A percentile compares a stretch with the other conserved stretches of the same genome.
Conservation (phyloP, 2,113 vertebrate genomes). For the Panurus biarmicus region DNA sequence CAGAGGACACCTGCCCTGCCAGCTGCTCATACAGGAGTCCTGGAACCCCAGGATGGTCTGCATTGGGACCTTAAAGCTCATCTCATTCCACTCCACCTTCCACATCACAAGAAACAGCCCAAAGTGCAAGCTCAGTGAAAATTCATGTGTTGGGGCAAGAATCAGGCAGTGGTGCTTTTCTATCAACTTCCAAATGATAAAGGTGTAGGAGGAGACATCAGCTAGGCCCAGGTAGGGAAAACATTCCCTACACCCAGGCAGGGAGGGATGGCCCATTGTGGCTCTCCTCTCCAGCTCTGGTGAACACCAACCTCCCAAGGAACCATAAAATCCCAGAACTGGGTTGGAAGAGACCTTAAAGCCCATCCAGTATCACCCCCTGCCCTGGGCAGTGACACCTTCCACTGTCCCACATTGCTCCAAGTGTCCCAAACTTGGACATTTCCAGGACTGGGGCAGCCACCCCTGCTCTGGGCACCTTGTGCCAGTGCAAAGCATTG, state of each 20-base stretch:
- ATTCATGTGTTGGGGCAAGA: not conserved
- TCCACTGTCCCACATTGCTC: not conserved
- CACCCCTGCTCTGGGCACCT: not conserved
- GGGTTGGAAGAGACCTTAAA: not conserved
- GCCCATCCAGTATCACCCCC: not conserved
- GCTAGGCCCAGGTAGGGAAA: too few species aligned
- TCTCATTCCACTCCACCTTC: not conserved
- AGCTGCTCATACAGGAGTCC: not conserved
- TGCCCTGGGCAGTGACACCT: not conserved
- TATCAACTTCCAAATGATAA: not conserved
- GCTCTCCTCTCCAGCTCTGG: not conserved
- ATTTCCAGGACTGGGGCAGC: not conserved
- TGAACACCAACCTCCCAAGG: not conserved
- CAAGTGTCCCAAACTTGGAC: not conserved
- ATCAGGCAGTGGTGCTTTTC: not conserved
- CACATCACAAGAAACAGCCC: not conserved
- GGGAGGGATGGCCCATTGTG: accelerated
- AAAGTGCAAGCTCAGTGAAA: not conserved
- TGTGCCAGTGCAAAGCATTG: not conserved
- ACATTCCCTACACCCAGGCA: not conserved
- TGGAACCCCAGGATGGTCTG: not conserved
- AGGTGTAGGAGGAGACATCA: not conserved
- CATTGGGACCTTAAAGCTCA: not conserved
- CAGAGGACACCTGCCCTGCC: not conserved
- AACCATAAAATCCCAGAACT: not conserved